Evolutionary conservation across 2,113 vertebrate genomes (phyloP).

Genomic region (Sinocyclocheilus maitianheensis): DNA sequence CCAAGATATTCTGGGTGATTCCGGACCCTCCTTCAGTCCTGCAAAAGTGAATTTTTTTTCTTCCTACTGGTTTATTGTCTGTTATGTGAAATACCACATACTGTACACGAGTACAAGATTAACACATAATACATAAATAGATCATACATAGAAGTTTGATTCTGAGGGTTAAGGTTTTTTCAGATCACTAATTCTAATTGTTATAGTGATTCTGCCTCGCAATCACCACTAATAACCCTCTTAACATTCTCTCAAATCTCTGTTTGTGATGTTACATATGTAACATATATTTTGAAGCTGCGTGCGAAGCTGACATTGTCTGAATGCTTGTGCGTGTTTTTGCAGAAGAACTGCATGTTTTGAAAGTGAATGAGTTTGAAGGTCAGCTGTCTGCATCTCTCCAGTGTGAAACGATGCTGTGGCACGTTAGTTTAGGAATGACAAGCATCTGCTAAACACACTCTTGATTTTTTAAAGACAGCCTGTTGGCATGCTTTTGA

Average conservation of each 20-base stretch:
- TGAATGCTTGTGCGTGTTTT: conserved; percentile 17
- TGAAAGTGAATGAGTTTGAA: conserved; percentile 28
- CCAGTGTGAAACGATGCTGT: conserved; percentile 29
- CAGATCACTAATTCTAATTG: too few species aligned
- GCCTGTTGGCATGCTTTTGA: conserved; percentile 27
- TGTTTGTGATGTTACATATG: background rate
- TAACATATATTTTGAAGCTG: background rate
- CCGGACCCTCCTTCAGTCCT: too few species aligned
- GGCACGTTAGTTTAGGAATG: conserved; percentile 17
- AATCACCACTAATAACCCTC: too few species aligned
- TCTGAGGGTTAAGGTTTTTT: too few species aligned
- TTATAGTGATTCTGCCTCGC: too few species aligned
- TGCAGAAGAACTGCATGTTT: conserved; percentile 26
- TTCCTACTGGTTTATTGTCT: too few species aligned
- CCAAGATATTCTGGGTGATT: too few species aligned
- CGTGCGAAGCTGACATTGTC: background rate
- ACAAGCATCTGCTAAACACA: conserved; percentile 20
- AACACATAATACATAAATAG: too few species aligned
- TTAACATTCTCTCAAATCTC: background rate
- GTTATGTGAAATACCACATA: too few species aligned
- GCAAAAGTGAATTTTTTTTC: too few species aligned
- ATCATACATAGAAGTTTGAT: too few species aligned
- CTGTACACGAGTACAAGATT: too few species aligned
- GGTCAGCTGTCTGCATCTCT: conserved; percentile 38
- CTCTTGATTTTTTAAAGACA: conserved; percentile 31